Conservation (phyloP, 2,888 invertebrate genomes). For the Lydus trimaculatus region DNA sequence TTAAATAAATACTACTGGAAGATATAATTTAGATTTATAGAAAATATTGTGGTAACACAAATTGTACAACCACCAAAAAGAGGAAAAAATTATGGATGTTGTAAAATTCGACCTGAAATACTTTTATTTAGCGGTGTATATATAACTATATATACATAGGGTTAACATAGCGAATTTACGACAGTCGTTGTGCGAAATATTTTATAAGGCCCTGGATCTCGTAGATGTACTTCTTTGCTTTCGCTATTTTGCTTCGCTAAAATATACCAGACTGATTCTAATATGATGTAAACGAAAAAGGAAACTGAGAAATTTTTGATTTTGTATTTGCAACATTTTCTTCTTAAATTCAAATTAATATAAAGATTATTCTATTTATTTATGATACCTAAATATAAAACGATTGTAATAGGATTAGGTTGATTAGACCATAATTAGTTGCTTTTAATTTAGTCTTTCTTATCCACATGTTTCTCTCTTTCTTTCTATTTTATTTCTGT, state of each 20-base stretch:
- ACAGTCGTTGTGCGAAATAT: conserved; percentile 10
- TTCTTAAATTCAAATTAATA: not conserved
- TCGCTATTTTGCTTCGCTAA: not conserved
- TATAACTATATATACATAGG: conserved; percentile 10
- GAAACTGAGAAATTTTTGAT: too few species aligned
- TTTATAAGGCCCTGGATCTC: conserved; percentile 1
- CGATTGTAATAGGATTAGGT: too few species aligned
- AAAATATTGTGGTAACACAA: not conserved
- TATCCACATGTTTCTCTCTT: not conserved
- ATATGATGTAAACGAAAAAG: too few species aligned
- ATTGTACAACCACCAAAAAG: not conserved
- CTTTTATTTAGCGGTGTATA: not conserved
- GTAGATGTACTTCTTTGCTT: not conserved
- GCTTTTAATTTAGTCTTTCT: not conserved
- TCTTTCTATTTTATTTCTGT: not conserved
- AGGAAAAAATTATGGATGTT: not conserved
- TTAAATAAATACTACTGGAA: not conserved
- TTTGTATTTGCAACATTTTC: too few species aligned
- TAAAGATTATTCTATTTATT: too few species aligned
- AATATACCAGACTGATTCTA: not conserved
- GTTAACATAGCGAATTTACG: conserved; percentile 15
- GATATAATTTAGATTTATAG: not conserved
- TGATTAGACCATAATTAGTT: not conserved
- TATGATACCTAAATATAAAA: too few species aligned
- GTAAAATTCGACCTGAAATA: conserved; percentile 9